Percentiles rank a stretch among this genome's conserved stretches.
phyloP scores from a whole-genome alignment of 92 coral and sea anemone species.

The Bergia puertoricense region DNA sequence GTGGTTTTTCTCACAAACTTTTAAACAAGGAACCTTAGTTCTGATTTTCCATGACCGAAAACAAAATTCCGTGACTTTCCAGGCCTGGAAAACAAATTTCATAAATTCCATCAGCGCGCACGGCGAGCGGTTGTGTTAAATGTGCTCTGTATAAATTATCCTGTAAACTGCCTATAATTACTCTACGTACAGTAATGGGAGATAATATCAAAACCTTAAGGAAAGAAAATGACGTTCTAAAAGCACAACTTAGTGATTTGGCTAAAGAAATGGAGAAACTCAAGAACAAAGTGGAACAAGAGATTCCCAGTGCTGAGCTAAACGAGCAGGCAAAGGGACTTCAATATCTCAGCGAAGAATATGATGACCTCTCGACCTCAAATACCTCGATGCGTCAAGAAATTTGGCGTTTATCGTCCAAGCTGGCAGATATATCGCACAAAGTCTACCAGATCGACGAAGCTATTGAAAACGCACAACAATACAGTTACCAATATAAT shows the following conservation, averaged over 20 bases:
- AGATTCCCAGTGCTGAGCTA: slow-evolving; percentile 7
- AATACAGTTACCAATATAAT: slow-evolving; percentile 4
- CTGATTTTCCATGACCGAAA: too few species aligned
- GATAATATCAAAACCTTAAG: not conserved
- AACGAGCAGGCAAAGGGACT: slow-evolving; percentile 13
- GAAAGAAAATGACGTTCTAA: too few species aligned
- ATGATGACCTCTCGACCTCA: slow-evolving; percentile 5
- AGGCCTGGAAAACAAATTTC: too few species aligned
- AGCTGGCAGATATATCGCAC: slow-evolving; percentile 3
- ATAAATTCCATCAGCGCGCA: not conserved
- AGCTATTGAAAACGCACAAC: slow-evolving; percentile 8
- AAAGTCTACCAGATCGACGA: slow-evolving; percentile 3
- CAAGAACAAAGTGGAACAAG: slow-evolving; percentile 5
- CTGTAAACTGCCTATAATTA: slow-evolving; percentile 3
- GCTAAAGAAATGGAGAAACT: not conserved
- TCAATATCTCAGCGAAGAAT: slow-evolving; percentile 11
- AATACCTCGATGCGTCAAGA: slow-evolving; percentile 3
- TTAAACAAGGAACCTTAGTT: too few species aligned
- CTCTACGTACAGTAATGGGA: slow-evolving; percentile 5
- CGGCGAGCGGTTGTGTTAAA: slow-evolving; percentile 7
- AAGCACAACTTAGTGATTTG: not conserved
- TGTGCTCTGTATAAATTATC: not conserved
- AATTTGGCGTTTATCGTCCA: not conserved
- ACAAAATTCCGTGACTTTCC: too few species aligned
- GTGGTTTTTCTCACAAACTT: too few species aligned